phyloP scores from a whole-genome alignment of 2,797 vertebrate genomes.

The Tokudaia muenninki region DNA sequence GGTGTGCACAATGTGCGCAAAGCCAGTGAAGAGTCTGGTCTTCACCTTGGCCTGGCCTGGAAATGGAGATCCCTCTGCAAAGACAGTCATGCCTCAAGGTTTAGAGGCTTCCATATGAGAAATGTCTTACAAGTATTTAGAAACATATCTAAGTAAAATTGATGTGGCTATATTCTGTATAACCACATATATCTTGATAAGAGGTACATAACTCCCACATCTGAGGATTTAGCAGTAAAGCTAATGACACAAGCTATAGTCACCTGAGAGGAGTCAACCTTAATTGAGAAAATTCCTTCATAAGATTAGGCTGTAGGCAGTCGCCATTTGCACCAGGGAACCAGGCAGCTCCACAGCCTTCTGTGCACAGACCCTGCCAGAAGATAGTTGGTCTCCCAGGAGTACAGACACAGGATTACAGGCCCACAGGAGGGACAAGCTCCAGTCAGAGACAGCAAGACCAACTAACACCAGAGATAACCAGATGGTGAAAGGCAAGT shows the following conservation, averaged over 20 bases:
- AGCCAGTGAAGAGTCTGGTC: neutral
- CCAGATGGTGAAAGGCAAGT: too few species aligned
- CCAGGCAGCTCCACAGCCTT: too few species aligned
- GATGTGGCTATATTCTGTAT: neutral
- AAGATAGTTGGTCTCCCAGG: too few species aligned
- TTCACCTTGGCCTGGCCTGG: neutral
- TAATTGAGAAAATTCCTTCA: neutral
- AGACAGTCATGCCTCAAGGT: neutral
- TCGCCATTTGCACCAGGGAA: too few species aligned
- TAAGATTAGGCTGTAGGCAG: neutral
- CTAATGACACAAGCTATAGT: neutral
- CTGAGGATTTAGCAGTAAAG: slow-evolving; percentile 9
- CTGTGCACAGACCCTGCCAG: too few species aligned
- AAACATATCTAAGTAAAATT: neutral
- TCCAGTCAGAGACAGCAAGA: too few species aligned
- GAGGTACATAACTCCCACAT: neutral
- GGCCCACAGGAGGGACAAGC: too few species aligned
- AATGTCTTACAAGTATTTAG: slow-evolving; percentile 1
- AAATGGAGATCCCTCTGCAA: neutral
- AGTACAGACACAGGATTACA: too few species aligned
- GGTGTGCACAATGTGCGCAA: neutral
- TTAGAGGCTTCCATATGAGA: neutral
- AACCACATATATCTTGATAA: neutral
- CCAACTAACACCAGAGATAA: too few species aligned
- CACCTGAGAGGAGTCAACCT: neutral